Evolutionary conservation across 2,888 invertebrate species (phyloP), one percentile per base, ranked within the genome.

Genomic region (Rhorus exstirpatorius): DNA sequence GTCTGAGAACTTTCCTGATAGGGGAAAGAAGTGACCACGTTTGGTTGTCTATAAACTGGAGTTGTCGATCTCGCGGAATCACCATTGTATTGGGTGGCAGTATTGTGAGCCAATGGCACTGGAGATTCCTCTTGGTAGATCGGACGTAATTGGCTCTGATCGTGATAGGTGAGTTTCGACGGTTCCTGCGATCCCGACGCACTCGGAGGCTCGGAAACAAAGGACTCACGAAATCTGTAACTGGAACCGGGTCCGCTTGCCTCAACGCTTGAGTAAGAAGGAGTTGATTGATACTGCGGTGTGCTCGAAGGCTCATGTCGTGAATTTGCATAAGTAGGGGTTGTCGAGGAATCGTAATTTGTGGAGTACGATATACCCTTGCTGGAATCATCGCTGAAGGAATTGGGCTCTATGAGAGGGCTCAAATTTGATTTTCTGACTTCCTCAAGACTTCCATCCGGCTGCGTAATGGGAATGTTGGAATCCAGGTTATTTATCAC

Each of bases 401-500:
- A 93, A 38, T 91, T 91, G 0, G 89, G 90, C 51, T 91, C 91
- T 55, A 91, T 90, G n/a, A 89, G 61, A 1, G 91, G 88, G 7
- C 87, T 88, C 0, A 90, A 89, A 49, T 80, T 89, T 0, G 88
- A 85, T 49, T 89, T 87, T 2, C 83, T 83, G 19, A 83, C 82
- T n/a, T 88, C 82, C 24, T 88, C 83, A 6, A 81, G 67, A 51
- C 67, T 85, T n/a, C 78, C 85, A 0, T 84, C 84, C 3, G 82
- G 83, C 1, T 84, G 55, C 12, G 79, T 78, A 1, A 84, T 53
- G 1, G 79, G n/a, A 7, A 84, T 84, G 0, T 83, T 63, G 14
- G 87, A 87, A 44, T 89, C 91, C n/a, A 89, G 63, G 4, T 95
- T 94, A 87, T 96, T 96, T 0, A 97, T 95, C 0, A 97, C 97